Conservation (phyloP, 2,113 vertebrate genomes). For the Semicossyphus pulcher region DNA sequence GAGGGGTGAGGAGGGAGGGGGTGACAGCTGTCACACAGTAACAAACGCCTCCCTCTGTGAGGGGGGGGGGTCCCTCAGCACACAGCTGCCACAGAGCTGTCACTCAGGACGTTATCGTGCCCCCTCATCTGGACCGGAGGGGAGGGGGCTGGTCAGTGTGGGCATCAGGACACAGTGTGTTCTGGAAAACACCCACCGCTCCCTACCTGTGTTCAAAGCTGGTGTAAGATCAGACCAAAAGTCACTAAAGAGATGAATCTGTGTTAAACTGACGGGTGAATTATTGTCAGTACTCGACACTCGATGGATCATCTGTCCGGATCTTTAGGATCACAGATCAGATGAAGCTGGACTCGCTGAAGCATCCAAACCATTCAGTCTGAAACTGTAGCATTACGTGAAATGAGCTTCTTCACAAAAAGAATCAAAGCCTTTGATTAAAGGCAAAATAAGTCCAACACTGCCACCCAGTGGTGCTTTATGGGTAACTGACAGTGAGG, state of each 20-base stretch:
- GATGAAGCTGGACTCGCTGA: not conserved
- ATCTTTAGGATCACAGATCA: not conserved
- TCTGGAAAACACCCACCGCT: too few relatives aligned
- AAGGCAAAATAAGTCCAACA: conserved; percentile 11
- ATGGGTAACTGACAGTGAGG: not conserved
- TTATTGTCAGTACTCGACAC: not conserved
- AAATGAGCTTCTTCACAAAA: conserved; percentile 3
- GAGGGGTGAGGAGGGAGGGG: conserved; percentile 37
- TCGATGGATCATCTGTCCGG: not conserved
- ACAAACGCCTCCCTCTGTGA: conserved; percentile 62
- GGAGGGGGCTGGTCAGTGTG: conserved; percentile 34
- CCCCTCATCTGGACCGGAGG: conserved; percentile 65
- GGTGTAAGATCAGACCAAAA: too few relatives aligned
- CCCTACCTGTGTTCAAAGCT: too few relatives aligned
- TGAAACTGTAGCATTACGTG: not conserved
- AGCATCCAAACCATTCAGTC: too few relatives aligned
- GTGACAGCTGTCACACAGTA: conserved; percentile 76
- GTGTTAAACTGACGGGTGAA: not conserved
- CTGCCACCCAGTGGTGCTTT: conserved; percentile 52
- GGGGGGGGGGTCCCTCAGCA: conserved; percentile 33
- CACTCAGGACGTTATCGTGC: conserved; percentile 63
- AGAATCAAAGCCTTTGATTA: not conserved
- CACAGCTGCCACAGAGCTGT: conserved; percentile 74
- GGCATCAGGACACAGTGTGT: conserved; percentile 16
- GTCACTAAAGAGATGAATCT: too few relatives aligned